Base-by-base conservation (phyloP, 1,140 invertebrate species). In the Samia ricini region DNA sequence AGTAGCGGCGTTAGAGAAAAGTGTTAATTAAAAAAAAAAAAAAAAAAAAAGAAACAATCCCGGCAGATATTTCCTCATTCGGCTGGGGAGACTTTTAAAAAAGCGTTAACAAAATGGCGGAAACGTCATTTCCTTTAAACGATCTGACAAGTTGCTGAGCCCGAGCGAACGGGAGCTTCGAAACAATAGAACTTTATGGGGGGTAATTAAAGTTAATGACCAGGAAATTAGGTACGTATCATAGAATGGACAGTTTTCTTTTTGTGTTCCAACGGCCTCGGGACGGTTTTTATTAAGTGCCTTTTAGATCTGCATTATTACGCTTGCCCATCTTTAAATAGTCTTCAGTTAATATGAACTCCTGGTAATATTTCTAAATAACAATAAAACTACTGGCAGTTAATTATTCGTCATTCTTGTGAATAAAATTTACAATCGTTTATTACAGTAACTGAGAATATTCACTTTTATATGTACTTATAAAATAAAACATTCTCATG, bases 211-310 rank as follows among this genome's bases (percentile, higher is more conserved):
- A 57, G 18, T 36, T 36, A 57, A 57, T 36, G 56, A 26, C 26
- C 56, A 57, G 56, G 56, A 57, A 57, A 57, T 57, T 57, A 57
- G 56, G 26, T 57, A 18, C 56, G 26, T 57, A 57, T 57, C 56
- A 55, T 55, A 23, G 52, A 55, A 22, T 55, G 20, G 52, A n/a
- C 52, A n/a, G 52, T 55, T 55, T 55, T 23, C 20, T 55, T 55
- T 55, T n/a, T 23, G 52, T 19, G 50, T 42, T 42, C 12, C 33
- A 42, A 10, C 33, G 33, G 10, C 33, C n/a, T 42, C 33, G 33
- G 33, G 10, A 42, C n/a, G 33, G 33, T 42, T 42, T 42, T 42
- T 42, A 42, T 42, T 42, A 42, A 42, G 33, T 42, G 33, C 15
- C 33, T 42, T 36, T 5, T 42, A 42, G n/a, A 42, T 42, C 33